phyloP scores from a whole-genome alignment of 1,140 invertebrate species.

The Pseudomyrmex sp. region DNA sequence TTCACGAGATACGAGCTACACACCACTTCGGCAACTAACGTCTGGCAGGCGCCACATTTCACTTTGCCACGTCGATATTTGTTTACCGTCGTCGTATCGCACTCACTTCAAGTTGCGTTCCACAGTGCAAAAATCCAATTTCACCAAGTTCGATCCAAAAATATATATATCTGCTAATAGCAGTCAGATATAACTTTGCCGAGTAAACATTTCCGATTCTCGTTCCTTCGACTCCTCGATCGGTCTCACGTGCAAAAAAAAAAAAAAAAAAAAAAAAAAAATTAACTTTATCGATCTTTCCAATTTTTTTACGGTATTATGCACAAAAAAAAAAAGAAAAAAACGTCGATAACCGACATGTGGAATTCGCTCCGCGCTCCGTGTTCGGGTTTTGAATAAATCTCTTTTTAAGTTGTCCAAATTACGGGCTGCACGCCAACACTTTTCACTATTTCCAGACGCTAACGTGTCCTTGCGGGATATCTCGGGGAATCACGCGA shows the following conservation, averaged over 20 bases:
- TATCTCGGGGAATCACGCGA: slow-evolving; percentile 67
- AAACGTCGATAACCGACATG: not conserved
- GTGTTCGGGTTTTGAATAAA: slow-evolving; percentile 42
- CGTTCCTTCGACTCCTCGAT: not conserved
- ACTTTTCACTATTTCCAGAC: slow-evolving; percentile 42
- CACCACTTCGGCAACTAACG: slow-evolving; percentile 49
- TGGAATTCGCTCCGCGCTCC: slow-evolving; percentile 12
- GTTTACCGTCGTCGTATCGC: slow-evolving; percentile 31
- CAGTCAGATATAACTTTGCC: slow-evolving; percentile 18
- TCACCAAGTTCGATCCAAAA: not conserved
- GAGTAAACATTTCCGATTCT: not conserved
- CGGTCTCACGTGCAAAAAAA: too few species aligned
- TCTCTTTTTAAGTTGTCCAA: slow-evolving; percentile 59
- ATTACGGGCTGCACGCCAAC: slow-evolving; percentile 54
- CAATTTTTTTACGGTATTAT: slow-evolving; percentile 26
- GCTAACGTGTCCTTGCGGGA: slow-evolving; percentile 56
- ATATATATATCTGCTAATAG: not conserved
- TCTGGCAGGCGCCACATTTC: slow-evolving; percentile 49
- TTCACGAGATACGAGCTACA: slow-evolving; percentile 50
- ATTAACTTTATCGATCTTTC: slow-evolving; percentile 28
- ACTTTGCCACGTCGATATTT: slow-evolving; percentile 51
- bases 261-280: not conserved
- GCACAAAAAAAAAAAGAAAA: slow-evolving; percentile 21
- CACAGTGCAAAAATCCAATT: slow-evolving; percentile 22
- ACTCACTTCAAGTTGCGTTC: not conserved